A percentile compares a stretch with the other conserved stretches of the same genome.
phyloP scores from a whole-genome alignment of 1,140 invertebrate species.

The Drosophila quadrilineata region DNA sequence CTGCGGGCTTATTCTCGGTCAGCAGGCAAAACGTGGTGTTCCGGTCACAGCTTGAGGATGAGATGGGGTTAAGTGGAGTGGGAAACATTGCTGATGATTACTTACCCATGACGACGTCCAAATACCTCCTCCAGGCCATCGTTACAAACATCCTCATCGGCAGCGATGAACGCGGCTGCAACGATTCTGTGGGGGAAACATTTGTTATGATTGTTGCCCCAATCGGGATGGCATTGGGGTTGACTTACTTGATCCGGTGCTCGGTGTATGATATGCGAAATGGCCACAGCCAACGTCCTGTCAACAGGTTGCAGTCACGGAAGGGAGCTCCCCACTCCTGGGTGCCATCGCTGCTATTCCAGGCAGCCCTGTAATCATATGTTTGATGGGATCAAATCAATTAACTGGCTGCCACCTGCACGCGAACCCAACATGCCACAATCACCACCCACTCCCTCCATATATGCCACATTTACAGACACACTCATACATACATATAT shows the following conservation, averaged over 20 bases:
- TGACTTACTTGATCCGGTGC: slow-evolving; percentile 70
- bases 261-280: slow-evolving; percentile 80
- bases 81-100: background rate
- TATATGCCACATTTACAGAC: background rate
- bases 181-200: slow-evolving; percentile 71
- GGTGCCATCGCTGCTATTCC: slow-evolving; percentile 78
- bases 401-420: slow-evolving; percentile 26
- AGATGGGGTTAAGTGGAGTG: background rate
- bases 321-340: slow-evolving; percentile 80
- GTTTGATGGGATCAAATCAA: slow-evolving; percentile 15
- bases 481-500: no score
- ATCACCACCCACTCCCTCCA: background rate
- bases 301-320: slow-evolving; percentile 79
- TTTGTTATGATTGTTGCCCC: background rate
- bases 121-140: slow-evolving; percentile 81
- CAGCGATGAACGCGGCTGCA: slow-evolving; percentile 79
- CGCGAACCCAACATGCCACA: slow-evolving; percentile 4
- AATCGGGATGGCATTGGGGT: background rate
- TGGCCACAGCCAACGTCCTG: slow-evolving; percentile 79
- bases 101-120: slow-evolving; percentile 74
- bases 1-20: slow-evolving; percentile 61
- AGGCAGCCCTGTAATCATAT: slow-evolving; percentile 56
- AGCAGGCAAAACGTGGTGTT: slow-evolving; percentile 80
- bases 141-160: slow-evolving; percentile 80
- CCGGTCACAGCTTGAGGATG: slow-evolving; percentile 70